Evolutionary conservation across 2,888 invertebrate genomes (phyloP), one percentile per base, ranked within the genome.

Genomic region (Plemyria rubiginata): DNA sequence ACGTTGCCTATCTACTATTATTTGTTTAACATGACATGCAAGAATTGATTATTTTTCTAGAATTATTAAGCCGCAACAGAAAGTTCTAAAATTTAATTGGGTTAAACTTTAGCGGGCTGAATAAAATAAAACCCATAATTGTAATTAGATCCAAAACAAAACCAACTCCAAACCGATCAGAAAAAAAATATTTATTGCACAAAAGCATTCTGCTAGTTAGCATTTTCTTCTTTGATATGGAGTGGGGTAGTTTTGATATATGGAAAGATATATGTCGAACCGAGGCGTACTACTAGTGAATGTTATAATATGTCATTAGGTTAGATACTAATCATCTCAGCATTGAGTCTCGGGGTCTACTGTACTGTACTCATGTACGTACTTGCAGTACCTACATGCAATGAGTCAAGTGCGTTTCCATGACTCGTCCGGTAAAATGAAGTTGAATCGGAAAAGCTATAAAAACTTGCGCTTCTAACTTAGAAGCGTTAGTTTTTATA

Each of bases 271-370:
- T 9, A 6, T 6, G 32, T 11, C 12, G 22, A 22, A 46, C 11
- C 4, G 1, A 32, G 46, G 11, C 22, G 22, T 5, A 28, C n/a
- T 7, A 28, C 41, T 28, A 41, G 16, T 22, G 22, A 29, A 41
- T 53, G 7, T 13, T 54, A 54, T 29, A 15, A 49, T 40, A 49
- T 51, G 63, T 52, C 49, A 60, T 53, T 55, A 38, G 29, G 32
- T 48, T 38, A 32, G 40, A 54, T 60, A 4, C 13, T 53, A 51
- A 65, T 65, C 15, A 58, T 70, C 49, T 71, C 73, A 77, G 51
- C 56, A 16, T 16, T n/a, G 7, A 45, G 16, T 45, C 16, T 16
- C 46, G 69, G 84, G 82, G 79, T 74, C 66, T 67, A 66, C 70
- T 69, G 65, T 63, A 11, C 8, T n/a, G 13, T 51, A 38, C 15